A percentile compares a stretch with the other conserved stretches of the same genome.
These are phyloP conservation scores for Globia sparganii DNA, from an alignment of 2,888 invertebrate species.

Conservation along the genomic window DNA sequence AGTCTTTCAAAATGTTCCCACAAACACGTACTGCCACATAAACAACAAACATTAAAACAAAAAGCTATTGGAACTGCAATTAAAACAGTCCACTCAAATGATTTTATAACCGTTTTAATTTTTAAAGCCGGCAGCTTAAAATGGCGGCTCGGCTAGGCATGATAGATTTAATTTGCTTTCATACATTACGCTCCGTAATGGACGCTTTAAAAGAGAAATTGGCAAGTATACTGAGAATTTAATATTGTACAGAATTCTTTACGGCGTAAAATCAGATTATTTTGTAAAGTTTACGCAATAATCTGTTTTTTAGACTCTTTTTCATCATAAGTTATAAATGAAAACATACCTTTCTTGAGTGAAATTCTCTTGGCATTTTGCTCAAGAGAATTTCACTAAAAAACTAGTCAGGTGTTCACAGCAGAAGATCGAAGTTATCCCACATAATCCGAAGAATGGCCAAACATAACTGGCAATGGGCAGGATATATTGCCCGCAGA, in stretches of 20 bases:
- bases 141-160: conserved; percentile 24
- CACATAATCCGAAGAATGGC: background rate
- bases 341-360: background rate
- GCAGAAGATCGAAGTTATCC: background rate
- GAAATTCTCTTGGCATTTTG: background rate
- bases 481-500: background rate
- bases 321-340: conserved; percentile 12
- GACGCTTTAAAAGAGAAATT: conserved; percentile 28
- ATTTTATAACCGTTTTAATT: conserved; percentile 53
- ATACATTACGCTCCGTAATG: conserved; percentile 34
- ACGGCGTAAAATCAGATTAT: too few species aligned
- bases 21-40: conserved; percentile 2
- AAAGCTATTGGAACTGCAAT: conserved; percentile 45
- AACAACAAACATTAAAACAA: conserved; percentile 9
- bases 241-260: conserved; percentile 1
- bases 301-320: conserved; percentile 1
- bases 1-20: conserved; percentile 6
- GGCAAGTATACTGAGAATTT: conserved; percentile 3
- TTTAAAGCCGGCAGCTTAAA: conserved; percentile 30
- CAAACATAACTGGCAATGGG: background rate
- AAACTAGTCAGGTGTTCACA: background rate
- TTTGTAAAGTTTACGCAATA: too few species aligned
- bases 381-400: background rate
- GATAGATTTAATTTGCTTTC: conserved; percentile 50
- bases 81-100: conserved; percentile 49